These are phyloP conservation scores for Pionites leucogaster DNA, from an alignment of 2,113 vertebrate species.

Conservation along the genomic window DNA sequence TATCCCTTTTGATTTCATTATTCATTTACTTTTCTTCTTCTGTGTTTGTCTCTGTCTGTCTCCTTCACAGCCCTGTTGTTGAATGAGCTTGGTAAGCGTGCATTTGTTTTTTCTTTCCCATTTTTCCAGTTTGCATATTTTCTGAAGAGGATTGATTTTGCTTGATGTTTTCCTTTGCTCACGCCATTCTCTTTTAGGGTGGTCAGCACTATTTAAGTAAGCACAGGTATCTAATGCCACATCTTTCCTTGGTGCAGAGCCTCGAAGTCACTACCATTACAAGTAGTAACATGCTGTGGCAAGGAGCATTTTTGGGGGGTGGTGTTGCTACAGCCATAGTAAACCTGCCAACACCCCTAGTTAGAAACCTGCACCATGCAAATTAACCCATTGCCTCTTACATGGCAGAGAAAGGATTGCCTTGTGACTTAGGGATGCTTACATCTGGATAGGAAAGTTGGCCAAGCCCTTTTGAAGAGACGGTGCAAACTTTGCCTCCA, in stretches of 20 bases:
- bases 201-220: conserved; percentile 29
- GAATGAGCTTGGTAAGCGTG: conserved; percentile 87
- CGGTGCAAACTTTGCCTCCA: not conserved
- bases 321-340: not conserved
- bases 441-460: not conserved
- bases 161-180: conserved; percentile 43
- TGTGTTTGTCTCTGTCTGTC: conserved; percentile 84
- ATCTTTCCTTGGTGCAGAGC: not conserved
- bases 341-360: accelerated
- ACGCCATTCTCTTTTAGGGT: conserved; percentile 3
- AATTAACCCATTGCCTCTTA: not conserved
- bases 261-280: not conserved
- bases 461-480: not conserved
- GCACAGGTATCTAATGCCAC: not conserved
- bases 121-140: conserved; percentile 52
- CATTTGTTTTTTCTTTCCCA: conserved; percentile 74
- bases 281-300: not conserved
- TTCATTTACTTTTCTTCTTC: conserved; percentile 85
- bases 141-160: not conserved
- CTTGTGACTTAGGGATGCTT: not conserved
- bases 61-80: conserved; percentile 86
- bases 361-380: not conserved
- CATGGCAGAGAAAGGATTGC: not conserved
- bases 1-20: conserved; percentile 79
- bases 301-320: not conserved